These are phyloP conservation scores for Cyanoramphus novaezelandiae DNA, from an alignment of 2,113 vertebrate species.

Conservation along the genomic window DNA sequence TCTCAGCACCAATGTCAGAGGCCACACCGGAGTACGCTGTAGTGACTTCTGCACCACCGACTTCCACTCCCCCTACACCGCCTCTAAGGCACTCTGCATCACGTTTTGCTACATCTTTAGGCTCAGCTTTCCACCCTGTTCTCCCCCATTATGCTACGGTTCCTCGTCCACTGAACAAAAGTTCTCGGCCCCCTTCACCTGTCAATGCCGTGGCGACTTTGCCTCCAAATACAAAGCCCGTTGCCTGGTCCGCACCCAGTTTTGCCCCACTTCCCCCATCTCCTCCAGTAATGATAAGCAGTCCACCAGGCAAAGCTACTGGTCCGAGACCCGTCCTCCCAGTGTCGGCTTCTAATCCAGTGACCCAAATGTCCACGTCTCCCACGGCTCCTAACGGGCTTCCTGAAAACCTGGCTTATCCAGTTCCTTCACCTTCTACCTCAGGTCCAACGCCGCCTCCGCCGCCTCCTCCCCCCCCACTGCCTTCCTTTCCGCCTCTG, in stretches of 20 bases:
- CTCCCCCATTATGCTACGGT: constrained; percentile 94
- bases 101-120: constrained; percentile 93
- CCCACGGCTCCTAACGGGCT: constrained; percentile 78
- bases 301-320: constrained; percentile 90
- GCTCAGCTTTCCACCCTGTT: constrained; percentile 97
- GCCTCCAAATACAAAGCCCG: constrained; percentile 79
- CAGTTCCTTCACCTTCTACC: constrained; percentile 77
- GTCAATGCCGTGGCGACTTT: constrained; percentile 73
- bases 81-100: constrained; percentile 93
- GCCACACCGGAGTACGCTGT: constrained; percentile 81
- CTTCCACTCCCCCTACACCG: constrained; percentile 89
- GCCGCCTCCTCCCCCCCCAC: constrained; percentile 77
- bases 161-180: constrained; percentile 86
- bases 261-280: constrained; percentile 93
- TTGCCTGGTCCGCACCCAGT: constrained; percentile 86
- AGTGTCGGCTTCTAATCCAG: constrained; percentile 82
- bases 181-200: constrained; percentile 81
- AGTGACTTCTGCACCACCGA: constrained; percentile 79
- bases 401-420: constrained; percentile 72
- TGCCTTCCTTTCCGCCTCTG: constrained; percentile 79
- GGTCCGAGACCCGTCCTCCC: constrained; percentile 90
- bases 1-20: constrained; percentile 82
- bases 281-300: constrained; percentile 97
- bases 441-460: constrained; percentile 73
- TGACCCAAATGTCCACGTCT: constrained; percentile 86